These are phyloP conservation scores for Chelidonichthys spinosus DNA, from an alignment of 2,797 vertebrate species.

Conservation along the genomic window DNA sequence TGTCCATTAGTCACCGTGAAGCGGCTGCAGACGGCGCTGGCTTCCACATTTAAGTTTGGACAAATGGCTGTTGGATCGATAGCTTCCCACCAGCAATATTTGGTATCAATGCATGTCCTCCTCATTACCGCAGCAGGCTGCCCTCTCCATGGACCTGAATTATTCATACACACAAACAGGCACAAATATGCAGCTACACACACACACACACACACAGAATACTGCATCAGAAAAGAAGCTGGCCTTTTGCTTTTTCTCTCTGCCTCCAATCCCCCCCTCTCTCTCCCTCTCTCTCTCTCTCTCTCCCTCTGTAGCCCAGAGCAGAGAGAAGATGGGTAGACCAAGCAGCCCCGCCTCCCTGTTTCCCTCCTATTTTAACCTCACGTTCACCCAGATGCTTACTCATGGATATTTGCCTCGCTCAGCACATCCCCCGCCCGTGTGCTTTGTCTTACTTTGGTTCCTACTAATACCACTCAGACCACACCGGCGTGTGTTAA, in stretches of 20 bases:
- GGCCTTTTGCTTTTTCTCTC: constrained; percentile 54
- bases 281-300: constrained; percentile 19
- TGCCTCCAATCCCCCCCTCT: constrained; percentile 33
- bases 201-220: constrained; percentile 54
- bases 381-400: constrained; percentile 57
- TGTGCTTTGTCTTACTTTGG: constrained; percentile 35
- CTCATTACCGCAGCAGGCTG: constrained; percentile 87
- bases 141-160: constrained; percentile 84
- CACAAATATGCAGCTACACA: constrained; percentile 43
- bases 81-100: constrained; percentile 88
- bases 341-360: constrained; percentile 1
- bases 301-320: constrained; percentile 29
- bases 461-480: constrained; percentile 46
- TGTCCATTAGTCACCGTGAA: constrained; percentile 71
- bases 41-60: constrained; percentile 81
- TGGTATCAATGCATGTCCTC: constrained; percentile 87
- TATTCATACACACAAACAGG: constrained; percentile 83
- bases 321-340: constrained; percentile 18
- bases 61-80: constrained; percentile 85
- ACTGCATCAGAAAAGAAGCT: constrained; percentile 66
- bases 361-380: constrained; percentile 36
- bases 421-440: constrained; percentile 56
- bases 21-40: constrained; percentile 66
- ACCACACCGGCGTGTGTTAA: constrained; percentile 11
- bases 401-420: constrained; percentile 53